phyloP scores from a whole-genome alignment of 2,888 invertebrate genomes.

The Conomelus anceps region DNA sequence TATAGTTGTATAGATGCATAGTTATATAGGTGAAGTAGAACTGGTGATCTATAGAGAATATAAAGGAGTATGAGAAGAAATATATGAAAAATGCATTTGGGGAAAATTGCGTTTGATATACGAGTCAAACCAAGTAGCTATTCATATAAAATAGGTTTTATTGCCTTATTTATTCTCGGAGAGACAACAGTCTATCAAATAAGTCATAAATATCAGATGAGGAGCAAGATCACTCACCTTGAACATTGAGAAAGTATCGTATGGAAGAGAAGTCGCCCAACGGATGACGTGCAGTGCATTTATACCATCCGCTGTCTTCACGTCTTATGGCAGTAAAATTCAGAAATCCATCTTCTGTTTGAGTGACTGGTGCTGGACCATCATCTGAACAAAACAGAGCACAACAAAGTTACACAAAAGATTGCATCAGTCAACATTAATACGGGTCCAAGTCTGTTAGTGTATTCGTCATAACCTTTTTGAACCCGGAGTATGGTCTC shows the following conservation, averaged over 20 bases:
- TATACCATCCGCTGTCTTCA: constrained; percentile 87
- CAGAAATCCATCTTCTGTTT: constrained; percentile 69
- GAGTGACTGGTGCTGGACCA: constrained; percentile 47
- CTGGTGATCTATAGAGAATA: background rate
- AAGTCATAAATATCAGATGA: background rate
- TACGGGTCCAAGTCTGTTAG: too few species aligned
- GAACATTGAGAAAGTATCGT: constrained; percentile 82
- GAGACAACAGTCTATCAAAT: background rate
- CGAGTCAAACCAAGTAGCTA: background rate
- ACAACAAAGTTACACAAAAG: background rate
- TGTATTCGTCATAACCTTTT: too few species aligned
- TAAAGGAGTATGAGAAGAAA: background rate
- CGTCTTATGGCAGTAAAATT: constrained; percentile 74
- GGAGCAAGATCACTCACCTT: constrained; percentile 58
- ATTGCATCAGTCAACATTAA: too few species aligned
- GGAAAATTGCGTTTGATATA: background rate
- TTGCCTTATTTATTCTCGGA: background rate
- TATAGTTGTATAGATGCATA: background rate
- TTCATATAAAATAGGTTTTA: background rate
- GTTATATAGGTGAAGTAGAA: background rate
- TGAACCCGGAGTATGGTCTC: too few species aligned
- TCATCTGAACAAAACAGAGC: constrained; percentile 35
- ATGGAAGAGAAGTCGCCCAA: constrained; percentile 81
- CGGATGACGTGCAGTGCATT: constrained; percentile 77
- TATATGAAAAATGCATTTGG: background rate